phyloP scores from a whole-genome alignment of 2,113 vertebrate species.

The Hyperoodon ampullatus region DNA sequence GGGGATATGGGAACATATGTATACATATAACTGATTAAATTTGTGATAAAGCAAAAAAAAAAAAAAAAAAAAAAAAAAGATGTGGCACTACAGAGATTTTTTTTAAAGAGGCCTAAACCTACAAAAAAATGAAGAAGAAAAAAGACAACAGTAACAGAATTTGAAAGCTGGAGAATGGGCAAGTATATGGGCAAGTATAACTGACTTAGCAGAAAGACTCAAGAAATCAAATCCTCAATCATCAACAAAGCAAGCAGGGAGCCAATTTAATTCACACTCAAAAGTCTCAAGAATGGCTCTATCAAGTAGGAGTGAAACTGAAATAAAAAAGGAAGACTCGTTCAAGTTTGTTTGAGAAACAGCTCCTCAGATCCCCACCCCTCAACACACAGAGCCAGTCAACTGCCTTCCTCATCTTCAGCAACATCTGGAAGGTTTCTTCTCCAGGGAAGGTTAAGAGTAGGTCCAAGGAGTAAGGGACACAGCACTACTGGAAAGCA shows the following conservation, averaged over 20 bases:
- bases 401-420: neutral
- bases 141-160: neutral
- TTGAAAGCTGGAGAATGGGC: neutral
- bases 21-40: too few species aligned
- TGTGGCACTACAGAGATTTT: neutral
- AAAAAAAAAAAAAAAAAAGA: too few species aligned
- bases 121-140: neutral
- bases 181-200: neutral
- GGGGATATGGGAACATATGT: too few species aligned
- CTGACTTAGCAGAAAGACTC: neutral
- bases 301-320: neutral
- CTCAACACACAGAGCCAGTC: neutral
- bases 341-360: neutral
- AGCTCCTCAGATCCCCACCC: neutral
- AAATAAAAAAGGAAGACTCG: neutral
- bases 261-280: neutral
- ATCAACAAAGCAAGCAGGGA: neutral
- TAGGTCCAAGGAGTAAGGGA: neutral
- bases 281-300: neutral
- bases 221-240: neutral
- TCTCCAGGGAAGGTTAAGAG: neutral
- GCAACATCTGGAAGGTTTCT: neutral
- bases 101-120: neutral
- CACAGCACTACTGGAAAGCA: neutral
- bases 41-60: too few species aligned